Percentiles rank a stretch among this genome's conserved stretches.
Evolutionary conservation across 2,888 invertebrate species (phyloP).

Genomic region (Callimorpha dominula): DNA sequence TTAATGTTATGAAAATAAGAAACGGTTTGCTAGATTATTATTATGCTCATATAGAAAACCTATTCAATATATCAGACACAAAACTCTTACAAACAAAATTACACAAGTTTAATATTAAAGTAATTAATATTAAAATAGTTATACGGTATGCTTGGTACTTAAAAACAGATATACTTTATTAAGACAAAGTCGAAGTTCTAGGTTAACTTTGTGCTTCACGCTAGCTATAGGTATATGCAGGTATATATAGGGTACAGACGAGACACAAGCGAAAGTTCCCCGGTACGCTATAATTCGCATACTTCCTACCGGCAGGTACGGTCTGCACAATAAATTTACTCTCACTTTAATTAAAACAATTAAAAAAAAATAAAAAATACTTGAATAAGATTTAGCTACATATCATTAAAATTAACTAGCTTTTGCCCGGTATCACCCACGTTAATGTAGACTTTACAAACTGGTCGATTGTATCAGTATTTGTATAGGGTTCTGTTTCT

Average conservation of each 20-base stretch:
- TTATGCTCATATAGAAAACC: too few species aligned
- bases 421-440: too few species aligned
- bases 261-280: slow-evolving; percentile 61
- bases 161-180: neutral
- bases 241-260: slow-evolving; percentile 40
- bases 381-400: neutral
- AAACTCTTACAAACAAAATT: neutral
- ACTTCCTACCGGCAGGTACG: slow-evolving; percentile 47
- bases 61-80: too few species aligned
- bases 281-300: slow-evolving; percentile 55
- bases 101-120: neutral
- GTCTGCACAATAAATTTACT: slow-evolving; percentile 29
- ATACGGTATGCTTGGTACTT: too few species aligned
- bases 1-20: too few species aligned
- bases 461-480: too few species aligned
- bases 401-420: too few species aligned
- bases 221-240: slow-evolving; percentile 23
- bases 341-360: too few species aligned
- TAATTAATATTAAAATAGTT: neutral
- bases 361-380: neutral
- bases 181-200: neutral
- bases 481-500: too few species aligned
- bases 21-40: too few species aligned
- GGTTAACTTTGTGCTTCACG: slow-evolving; percentile 22
- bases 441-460: too few species aligned